Base-by-base conservation (phyloP, 2,888 invertebrate species). In the Operophtera brumata region DNA sequence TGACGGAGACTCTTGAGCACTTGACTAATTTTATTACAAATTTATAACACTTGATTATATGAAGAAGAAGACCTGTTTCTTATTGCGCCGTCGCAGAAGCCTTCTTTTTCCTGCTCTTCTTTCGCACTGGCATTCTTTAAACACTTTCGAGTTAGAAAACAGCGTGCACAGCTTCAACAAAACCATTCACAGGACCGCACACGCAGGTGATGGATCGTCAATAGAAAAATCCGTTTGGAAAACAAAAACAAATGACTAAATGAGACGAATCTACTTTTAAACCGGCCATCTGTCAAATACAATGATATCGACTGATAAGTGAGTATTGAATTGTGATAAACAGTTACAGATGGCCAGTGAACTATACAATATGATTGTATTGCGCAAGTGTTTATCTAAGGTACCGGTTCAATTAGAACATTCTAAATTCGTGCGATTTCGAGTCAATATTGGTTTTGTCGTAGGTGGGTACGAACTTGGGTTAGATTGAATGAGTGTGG, bases 101-200 rank as follows among this genome's bases (percentile, higher is more conserved):
- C 89, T 81, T 62, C 87, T 88, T 88, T 85, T 90, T 86, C 88
- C 89, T 79, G 86, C 76, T 75, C 83, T 78, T 87, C 88, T 84
- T 84, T 88, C 89, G 89, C 89, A 89, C 84, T 86, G 86, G 77
- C 88, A 90, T 60, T 82, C 78, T 67, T 89, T 89, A 62, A 87
- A 87, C 47, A 81, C 69, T 67, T 84, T 87, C 62, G 82, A 77
- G 55, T 84, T 84, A 57, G 86, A 84, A 73, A 90, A 81, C 87
- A 88, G 80, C 59, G 78, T 80, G 88, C 80, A 85, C 75, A 88
- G 59, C 66, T 73, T 75, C 35, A 85, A 69, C 47, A 88, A 67
- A 64, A 89, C 84, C 82, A 84, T 86, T 71, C 84, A 86, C 57
- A 57, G 37, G 36, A 54, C 57, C 53, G 13, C 41, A 20, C 20